Percentiles rank a stretch among this genome's conserved stretches.
Evolutionary conservation across 2,113 vertebrate genomes (phyloP).

Genomic region (Sinosuthora webbiana): DNA sequence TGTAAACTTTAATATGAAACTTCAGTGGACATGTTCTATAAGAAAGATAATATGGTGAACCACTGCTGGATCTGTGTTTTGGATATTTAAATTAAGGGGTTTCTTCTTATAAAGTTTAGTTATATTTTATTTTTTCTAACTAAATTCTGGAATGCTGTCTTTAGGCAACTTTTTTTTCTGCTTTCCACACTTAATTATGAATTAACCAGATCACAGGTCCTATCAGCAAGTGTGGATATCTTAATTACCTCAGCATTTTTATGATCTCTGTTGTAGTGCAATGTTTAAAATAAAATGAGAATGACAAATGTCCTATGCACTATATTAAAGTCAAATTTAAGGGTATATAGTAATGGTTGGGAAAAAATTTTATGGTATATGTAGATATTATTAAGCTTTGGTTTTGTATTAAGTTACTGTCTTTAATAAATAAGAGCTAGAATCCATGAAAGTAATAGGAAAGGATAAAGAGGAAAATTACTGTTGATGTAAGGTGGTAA

Average conservation of each 20-base stretch:
- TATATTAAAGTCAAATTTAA: neutral
- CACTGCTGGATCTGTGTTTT: slow-evolving; percentile 1
- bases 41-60: neutral
- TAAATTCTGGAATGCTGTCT: neutral
- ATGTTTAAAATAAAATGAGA: neutral
- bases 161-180: neutral
- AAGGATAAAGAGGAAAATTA: neutral
- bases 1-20: neutral
- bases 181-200: neutral
- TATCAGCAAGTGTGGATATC: neutral
- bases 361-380: neutral
- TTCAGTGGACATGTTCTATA: neutral
- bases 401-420: neutral
- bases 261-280: neutral
- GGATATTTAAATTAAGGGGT: neutral
- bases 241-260: neutral
- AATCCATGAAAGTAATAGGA: neutral
- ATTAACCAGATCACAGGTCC: neutral
- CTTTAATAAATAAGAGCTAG: neutral
- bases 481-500: neutral
- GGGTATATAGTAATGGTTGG: neutral
- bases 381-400: neutral
- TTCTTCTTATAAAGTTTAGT: neutral
- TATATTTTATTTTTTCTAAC: neutral
- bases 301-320: neutral